These are phyloP conservation scores for Sylvia borin DNA, from an alignment of 2,797 vertebrate species.

Conservation along the genomic window DNA sequence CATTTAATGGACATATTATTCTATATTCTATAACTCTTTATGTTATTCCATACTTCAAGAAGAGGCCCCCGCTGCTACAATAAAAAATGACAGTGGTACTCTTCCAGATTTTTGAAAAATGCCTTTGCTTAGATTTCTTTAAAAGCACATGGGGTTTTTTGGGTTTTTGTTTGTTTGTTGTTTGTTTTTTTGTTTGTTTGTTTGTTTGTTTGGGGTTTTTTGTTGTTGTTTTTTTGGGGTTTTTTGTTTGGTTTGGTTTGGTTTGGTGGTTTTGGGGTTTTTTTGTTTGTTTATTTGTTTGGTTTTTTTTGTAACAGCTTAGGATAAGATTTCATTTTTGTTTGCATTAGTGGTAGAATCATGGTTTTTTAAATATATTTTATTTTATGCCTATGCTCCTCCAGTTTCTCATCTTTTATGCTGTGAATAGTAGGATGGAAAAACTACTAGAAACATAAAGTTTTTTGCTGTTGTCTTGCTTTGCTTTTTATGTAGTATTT, in stretches of 20 bases:
- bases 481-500: not conserved
- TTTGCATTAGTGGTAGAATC: not conserved
- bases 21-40: not conserved
- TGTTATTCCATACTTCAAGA: not conserved
- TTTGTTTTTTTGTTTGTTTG: too few species aligned
- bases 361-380: not conserved
- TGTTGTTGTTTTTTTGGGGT: too few species aligned
- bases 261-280: too few species aligned
- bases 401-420: not conserved
- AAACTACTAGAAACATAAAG: not conserved
- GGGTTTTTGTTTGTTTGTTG: too few species aligned
- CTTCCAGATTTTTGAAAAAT: not conserved
- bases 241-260: too few species aligned
- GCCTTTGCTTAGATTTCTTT: not conserved
- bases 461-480: not conserved
- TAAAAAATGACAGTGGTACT: not conserved
- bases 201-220: too few species aligned
- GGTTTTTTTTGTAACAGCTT: not conserved
- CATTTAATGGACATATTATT: not conserved
- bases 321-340: not conserved
- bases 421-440: not conserved
- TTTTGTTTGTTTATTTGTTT: too few species aligned
- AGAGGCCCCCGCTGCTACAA: not conserved
- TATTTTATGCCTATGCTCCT: not conserved
- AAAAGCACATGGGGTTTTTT: not conserved